Conservation (phyloP, 2,113 vertebrate species). For the Camarhynchus parvulus region DNA sequence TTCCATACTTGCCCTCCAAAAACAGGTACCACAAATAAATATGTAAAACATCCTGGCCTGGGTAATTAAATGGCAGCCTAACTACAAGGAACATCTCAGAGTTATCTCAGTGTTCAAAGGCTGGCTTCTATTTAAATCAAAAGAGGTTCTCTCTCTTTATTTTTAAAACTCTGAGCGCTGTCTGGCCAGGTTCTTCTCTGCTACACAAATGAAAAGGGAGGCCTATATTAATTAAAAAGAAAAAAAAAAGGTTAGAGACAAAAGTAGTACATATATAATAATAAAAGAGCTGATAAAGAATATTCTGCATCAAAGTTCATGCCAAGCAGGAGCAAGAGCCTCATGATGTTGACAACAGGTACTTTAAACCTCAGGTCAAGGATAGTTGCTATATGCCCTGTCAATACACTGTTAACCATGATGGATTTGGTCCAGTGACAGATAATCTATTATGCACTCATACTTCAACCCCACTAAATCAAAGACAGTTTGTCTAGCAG, state of each 20-base stretch:
- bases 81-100: not conserved
- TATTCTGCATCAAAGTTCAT: not conserved
- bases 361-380: slow-evolving; percentile 69
- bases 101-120: not conserved
- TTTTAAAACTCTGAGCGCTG: not conserved
- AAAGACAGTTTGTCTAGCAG: slow-evolving; percentile 43
- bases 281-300: not conserved
- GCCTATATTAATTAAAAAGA: not conserved
- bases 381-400: slow-evolving; percentile 59
- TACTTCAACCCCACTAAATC: slow-evolving; percentile 56
- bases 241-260: not conserved
- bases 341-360: slow-evolving; percentile 22
- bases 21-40: not conserved
- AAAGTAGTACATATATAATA: not conserved
- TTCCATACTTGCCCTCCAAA: not conserved
- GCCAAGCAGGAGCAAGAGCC: not conserved
- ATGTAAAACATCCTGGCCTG: not conserved
- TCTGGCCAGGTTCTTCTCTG: fast-evolving
- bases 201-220: not conserved
- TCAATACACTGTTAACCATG: slow-evolving; percentile 60
- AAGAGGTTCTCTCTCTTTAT: not conserved
- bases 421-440: slow-evolving; percentile 56
- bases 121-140: not conserved
- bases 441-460: slow-evolving; percentile 63
- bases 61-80: not conserved